Conservation (phyloP, 92 coral and sea anemone genomes). For the Micromussa lordhowensis region DNA sequence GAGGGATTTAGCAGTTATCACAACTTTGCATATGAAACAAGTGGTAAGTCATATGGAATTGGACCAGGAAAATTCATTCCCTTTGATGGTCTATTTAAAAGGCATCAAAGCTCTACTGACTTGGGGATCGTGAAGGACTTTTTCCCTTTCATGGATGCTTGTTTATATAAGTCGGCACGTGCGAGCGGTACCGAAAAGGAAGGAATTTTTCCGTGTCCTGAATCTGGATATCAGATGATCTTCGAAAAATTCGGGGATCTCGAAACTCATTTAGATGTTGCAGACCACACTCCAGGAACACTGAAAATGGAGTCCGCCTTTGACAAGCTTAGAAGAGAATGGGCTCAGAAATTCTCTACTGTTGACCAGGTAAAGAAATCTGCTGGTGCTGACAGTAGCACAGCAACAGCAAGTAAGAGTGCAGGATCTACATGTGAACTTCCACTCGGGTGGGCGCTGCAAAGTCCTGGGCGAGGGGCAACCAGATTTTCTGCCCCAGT, state of each 20-base stretch:
- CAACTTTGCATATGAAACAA: slow-evolving; percentile 56
- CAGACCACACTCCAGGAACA: slow-evolving; percentile 18
- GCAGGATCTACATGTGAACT: too few relatives aligned
- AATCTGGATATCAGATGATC: slow-evolving; percentile 38
- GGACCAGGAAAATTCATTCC: slow-evolving; percentile 42
- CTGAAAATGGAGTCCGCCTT: slow-evolving; percentile 27
- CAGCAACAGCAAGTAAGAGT: too few relatives aligned
- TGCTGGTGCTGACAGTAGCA: too few relatives aligned
- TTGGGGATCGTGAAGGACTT: slow-evolving; percentile 14
- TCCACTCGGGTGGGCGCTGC: slow-evolving; percentile 68
- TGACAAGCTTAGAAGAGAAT: slow-evolving; percentile 46
- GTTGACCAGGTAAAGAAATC: neutral
- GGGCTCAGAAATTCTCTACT: slow-evolving; percentile 54
- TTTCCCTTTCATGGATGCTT: slow-evolving; percentile 33
- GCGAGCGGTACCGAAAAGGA: too few relatives aligned
- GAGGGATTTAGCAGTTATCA: slow-evolving; percentile 56
- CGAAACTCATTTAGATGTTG: slow-evolving; percentile 42
- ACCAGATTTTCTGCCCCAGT: slow-evolving; percentile 57
- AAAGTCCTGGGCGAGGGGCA: slow-evolving; percentile 46
- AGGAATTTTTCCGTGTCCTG: neutral
- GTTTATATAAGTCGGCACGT: neutral
- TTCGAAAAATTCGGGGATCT: slow-evolving; percentile 50
- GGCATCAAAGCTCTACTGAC: too few relatives aligned
- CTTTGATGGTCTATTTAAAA: too few relatives aligned
- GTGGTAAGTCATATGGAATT: slow-evolving; percentile 64